Conservation (phyloP, 1,140 invertebrate genomes). For the Dreissena rostriformis region DNA sequence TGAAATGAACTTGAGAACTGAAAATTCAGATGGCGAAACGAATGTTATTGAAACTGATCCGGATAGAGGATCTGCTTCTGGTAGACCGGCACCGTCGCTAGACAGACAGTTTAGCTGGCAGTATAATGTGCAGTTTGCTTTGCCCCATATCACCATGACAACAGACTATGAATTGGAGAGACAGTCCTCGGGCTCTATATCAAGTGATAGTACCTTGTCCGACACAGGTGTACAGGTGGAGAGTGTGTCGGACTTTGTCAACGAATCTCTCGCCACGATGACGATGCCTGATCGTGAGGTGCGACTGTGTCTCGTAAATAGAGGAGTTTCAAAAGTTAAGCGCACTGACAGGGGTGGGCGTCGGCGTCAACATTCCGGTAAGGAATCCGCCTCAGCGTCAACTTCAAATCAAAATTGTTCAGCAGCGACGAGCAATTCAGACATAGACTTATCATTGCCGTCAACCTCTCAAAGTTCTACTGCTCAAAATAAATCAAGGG, state of each 20-base stretch:
- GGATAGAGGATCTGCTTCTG: too few species aligned
- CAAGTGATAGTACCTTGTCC: slow-evolving; percentile 53
- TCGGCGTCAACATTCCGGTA: too few species aligned
- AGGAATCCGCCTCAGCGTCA: background rate
- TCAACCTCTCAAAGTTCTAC: background rate
- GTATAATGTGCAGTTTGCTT: slow-evolving; percentile 67
- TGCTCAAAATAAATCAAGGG: background rate
- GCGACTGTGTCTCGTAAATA: background rate
- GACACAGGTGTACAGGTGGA: background rate
- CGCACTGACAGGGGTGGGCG: background rate
- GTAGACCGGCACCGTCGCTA: too few species aligned
- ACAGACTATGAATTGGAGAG: slow-evolving; percentile 20
- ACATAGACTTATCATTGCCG: background rate
- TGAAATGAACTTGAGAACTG: too few species aligned
- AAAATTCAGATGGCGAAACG: too few species aligned
- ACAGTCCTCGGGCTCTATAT: slow-evolving; percentile 36
- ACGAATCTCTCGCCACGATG: slow-evolving; percentile 48
- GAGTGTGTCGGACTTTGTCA: slow-evolving; percentile 49
- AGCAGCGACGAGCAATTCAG: background rate
- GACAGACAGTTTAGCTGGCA: slow-evolving; percentile 61
- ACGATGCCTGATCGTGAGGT: background rate
- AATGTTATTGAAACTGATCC: too few species aligned
- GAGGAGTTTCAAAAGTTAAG: too few species aligned
- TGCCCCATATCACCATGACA: slow-evolving; percentile 58
- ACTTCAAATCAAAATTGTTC: background rate